Base-by-base conservation (phyloP, 2,888 invertebrate species). In the Mesopsocus fuscifrons region DNA sequence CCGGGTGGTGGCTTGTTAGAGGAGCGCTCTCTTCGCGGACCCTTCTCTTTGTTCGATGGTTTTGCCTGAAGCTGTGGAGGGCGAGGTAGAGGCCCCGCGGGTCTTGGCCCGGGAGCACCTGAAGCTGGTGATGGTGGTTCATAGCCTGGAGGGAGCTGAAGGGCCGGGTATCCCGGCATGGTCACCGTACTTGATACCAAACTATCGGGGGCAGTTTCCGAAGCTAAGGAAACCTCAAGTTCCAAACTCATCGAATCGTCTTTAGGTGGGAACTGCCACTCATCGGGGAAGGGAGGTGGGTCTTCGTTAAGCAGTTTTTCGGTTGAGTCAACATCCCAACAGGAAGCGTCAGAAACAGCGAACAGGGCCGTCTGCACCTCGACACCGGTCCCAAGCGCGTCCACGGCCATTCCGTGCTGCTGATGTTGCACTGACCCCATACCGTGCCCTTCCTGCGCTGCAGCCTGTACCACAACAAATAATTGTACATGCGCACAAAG, bases 1-100 rank as follows among this genome's bases (percentile, higher is more conserved):
- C 88, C 88, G 0, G 87, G 88, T 1, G 88, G 87, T 47, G 84
- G 75, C 58, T 80, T 80, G 54, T 76, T 79, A 5, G 72, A 68
- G 23, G 53, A 54, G 40, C 72, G 65, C 52, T 48, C 48, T 34
- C 47, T 48, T 22, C 52, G 47, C 13, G 43, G 33, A 15, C 42
- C 23, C 38, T 38, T 38, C 42, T 52, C 52, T 45, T 51, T 51
- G 6, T 43, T 43, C 31, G 46, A 18, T 31, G 47, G 43, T 54
- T 62, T 63, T 48, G 57, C 53, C n/a, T n/a, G n/a, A n/a, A n/a
- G n/a, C n/a, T n/a, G n/a, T 52, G 62, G 63, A 9, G 55, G 50
- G 51, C 61, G 63, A 34, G 50, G 49, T 21, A 50, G 40, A 48
- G 63, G 46, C 26, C 11, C 8, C 6, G 26, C 11, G 41, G 49